Conservation (phyloP, 2,888 invertebrate genomes). For the Ceraclea dissimilis region DNA sequence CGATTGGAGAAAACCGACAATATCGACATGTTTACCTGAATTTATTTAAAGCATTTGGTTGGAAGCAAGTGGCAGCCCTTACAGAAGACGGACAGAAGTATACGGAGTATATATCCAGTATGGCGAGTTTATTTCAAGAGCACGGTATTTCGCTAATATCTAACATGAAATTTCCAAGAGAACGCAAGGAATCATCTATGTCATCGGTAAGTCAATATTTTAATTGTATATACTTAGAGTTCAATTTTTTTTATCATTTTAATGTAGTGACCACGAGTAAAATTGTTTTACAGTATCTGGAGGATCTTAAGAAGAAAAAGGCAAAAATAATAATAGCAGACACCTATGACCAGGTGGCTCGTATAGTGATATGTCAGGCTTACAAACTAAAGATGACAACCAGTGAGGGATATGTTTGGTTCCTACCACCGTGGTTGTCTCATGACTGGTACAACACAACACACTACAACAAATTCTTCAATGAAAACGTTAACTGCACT, state of each 20-base stretch:
- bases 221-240: neutral
- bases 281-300: conserved; percentile 47
- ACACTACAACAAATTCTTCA: conserved; percentile 31
- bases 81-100: conserved; percentile 76
- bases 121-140: conserved; percentile 57
- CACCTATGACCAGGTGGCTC: conserved; percentile 63
- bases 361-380: conserved; percentile 78
- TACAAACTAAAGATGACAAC: conserved; percentile 62
- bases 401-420: conserved; percentile 73
- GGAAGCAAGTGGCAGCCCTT: conserved; percentile 66
- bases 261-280: neutral
- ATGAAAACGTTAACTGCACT: conserved; percentile 51
- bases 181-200: conserved; percentile 48
- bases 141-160: conserved; percentile 57
- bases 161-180: conserved; percentile 61
- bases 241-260: neutral
- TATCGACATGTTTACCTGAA: conserved; percentile 43
- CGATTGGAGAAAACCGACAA: conserved; percentile 69
- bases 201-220: conserved; percentile 42
- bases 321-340: conserved; percentile 75
- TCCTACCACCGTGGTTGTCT: conserved; percentile 69
- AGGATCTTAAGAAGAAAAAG: conserved; percentile 55
- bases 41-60: conserved; percentile 52
- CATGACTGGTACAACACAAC: conserved; percentile 56
- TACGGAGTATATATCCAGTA: conserved; percentile 64